Base-by-base conservation (phyloP, 2,888 invertebrate species). In the Sipha maydis region DNA sequence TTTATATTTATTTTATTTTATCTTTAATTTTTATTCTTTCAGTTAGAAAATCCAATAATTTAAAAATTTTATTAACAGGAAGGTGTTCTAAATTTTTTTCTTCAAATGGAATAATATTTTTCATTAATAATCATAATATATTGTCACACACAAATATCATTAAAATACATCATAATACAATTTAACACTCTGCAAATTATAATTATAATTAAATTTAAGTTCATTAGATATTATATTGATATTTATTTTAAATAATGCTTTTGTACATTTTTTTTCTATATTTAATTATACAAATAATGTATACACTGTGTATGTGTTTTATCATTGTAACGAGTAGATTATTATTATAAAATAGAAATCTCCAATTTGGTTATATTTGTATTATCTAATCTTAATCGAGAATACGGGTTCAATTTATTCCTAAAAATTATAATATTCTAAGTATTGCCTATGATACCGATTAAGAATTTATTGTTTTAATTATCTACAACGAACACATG, bases 361-460 rank as follows among this genome's bases (percentile, higher is more conserved):
- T 48, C 48, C 69, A 48, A 69, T 69, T 48, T 69, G 41, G 48
- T 82, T 69, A 14, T 76, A 82, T 71, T 73, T 73, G 4, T 71
- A 54, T 54, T 71, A 71, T 83, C 83, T 73, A 71, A 73, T 56
- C 73, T 83, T 75, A 83, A 83, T 83, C 54, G 38, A 48, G 48
- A 75, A 83, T 19, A 61, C 7, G 54, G 31, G 83, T 78, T 4
- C 14, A 34, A 19, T 28, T 19, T 28, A 56, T 79, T 34, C 80
- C 80, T 80, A 80, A 73, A 76, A 28, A 75, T 38, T 56, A 56
- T 54, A 34, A 25, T 73, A 56, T 83, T 83, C 83, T n/a, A 61
- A 83, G 56, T 83, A 73, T 83, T 83, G 14, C n/a, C 25, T 34
- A 54, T 71, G 11, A 54, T 71, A 11, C 73, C 34, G 83, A 83